Evolutionary conservation across 30 jellyfish, hydroid and myxozoan species (phyloP).

Genomic region (Hydractinia echinata): DNA sequence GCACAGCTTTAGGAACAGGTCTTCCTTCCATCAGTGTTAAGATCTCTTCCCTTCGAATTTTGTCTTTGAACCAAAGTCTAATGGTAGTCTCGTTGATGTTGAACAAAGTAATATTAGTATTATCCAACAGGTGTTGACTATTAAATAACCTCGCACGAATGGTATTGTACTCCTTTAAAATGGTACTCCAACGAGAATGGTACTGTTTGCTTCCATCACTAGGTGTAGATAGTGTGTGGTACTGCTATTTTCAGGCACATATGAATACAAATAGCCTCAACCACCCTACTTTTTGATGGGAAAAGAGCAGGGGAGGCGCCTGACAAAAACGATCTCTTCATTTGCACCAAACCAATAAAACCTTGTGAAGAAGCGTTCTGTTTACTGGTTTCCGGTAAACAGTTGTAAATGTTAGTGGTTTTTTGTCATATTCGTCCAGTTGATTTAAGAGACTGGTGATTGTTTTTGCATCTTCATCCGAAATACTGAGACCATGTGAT

Average conservation of each 20-base stretch:
- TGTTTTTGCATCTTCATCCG: neutral
- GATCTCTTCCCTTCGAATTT: too few species aligned
- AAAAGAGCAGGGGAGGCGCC: conserved; percentile 34
- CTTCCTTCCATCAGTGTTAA: too few species aligned
- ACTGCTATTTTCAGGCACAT: too few species aligned
- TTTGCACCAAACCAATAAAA: conserved; percentile 3
- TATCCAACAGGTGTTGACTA: too few species aligned
- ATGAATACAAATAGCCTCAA: too few species aligned
- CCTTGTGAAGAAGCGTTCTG: conserved; percentile 22
- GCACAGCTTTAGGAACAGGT: too few species aligned
- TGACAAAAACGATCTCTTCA: conserved; percentile 23
- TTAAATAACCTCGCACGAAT: too few species aligned
- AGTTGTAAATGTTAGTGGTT: conserved; percentile 13
- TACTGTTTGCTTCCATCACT: too few species aligned
- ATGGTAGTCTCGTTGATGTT: neutral
- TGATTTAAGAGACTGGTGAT: neutral
- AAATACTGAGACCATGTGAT: neutral
- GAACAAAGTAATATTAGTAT: neutral
- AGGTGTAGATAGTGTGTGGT: too few species aligned
- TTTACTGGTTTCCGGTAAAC: neutral
- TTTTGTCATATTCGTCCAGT: conserved; percentile 33
- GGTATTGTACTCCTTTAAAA: too few species aligned
- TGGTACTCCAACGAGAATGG: too few species aligned
- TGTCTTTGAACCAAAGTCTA: neutral
- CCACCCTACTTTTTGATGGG: conserved; percentile 8